These are phyloP conservation scores for Dermatemys mawii DNA, from an alignment of 2,113 vertebrate species.

Conservation along the genomic window DNA sequence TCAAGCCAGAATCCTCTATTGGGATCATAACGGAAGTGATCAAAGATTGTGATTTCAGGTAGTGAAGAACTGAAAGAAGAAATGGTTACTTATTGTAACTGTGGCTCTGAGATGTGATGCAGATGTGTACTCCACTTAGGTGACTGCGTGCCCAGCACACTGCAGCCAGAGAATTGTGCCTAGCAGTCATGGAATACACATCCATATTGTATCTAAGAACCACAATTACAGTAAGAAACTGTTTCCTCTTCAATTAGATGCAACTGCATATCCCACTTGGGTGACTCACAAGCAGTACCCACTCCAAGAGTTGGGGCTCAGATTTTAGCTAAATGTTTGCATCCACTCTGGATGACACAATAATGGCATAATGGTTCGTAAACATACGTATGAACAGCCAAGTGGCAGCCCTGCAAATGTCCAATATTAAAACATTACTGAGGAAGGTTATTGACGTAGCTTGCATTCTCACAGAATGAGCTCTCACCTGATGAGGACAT, in stretches of 20 bases:
- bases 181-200: neutral
- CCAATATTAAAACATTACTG: neutral
- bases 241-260: neutral
- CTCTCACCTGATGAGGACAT: neutral
- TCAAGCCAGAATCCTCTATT: neutral
- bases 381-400: neutral
- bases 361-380: no score
- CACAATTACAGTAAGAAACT: neutral
- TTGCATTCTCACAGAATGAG: no score
- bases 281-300: no score
- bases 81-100: neutral
- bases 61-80: neutral
- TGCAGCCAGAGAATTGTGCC: neutral
- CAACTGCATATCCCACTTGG: neutral
- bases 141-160: neutral
- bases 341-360: no score
- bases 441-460: neutral
- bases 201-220: neutral
- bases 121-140: neutral
- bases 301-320: no score
- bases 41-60: neutral
- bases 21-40: neutral
- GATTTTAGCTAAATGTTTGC: no score
- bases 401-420: neutral
- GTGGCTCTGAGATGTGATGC: neutral